phyloP scores from a whole-genome alignment of 2,888 invertebrate genomes.

The Brachyptera putata region DNA sequence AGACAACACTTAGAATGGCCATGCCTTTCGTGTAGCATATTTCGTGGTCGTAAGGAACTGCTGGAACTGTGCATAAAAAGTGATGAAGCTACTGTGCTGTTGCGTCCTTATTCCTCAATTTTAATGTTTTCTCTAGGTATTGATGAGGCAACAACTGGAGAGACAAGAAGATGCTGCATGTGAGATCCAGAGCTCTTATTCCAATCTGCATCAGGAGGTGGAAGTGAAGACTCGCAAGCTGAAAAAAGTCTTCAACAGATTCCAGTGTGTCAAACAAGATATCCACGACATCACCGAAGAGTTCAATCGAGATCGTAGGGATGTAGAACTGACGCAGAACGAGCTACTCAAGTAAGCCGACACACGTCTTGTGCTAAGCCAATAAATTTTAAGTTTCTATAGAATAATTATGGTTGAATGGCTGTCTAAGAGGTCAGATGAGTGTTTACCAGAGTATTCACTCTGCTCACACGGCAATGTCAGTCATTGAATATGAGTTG shows the following conservation, averaged over 20 bases:
- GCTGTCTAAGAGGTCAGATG: too few species aligned
- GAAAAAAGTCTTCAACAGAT: constrained; percentile 83
- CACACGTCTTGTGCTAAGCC: too few species aligned
- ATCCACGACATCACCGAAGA: constrained; percentile 79
- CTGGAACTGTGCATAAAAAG: not conserved
- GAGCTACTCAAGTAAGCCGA: constrained; percentile 67
- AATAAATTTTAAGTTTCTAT: too few species aligned
- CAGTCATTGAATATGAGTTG: too few species aligned
- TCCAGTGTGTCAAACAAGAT: constrained; percentile 70
- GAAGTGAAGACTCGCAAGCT: constrained; percentile 93
- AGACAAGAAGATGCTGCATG: constrained; percentile 89
- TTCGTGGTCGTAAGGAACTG: too few species aligned
- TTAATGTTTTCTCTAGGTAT: constrained; percentile 55
- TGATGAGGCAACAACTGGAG: constrained; percentile 92
- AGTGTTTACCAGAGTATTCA: too few species aligned
- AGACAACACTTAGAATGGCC: too few species aligned
- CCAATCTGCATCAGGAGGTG: constrained; percentile 91
- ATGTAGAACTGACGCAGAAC: constrained; percentile 86
- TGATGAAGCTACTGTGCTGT: not conserved
- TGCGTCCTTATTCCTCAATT: constrained; percentile 14
- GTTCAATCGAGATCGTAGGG: constrained; percentile 86
- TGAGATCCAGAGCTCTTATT: constrained; percentile 86
- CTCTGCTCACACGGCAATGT: too few species aligned
- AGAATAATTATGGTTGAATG: too few species aligned
- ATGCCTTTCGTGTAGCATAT: too few species aligned